Evolutionary conservation across 2,797 vertebrate species (phyloP).

Genomic region (Phrynocephalus forsythii): DNA sequence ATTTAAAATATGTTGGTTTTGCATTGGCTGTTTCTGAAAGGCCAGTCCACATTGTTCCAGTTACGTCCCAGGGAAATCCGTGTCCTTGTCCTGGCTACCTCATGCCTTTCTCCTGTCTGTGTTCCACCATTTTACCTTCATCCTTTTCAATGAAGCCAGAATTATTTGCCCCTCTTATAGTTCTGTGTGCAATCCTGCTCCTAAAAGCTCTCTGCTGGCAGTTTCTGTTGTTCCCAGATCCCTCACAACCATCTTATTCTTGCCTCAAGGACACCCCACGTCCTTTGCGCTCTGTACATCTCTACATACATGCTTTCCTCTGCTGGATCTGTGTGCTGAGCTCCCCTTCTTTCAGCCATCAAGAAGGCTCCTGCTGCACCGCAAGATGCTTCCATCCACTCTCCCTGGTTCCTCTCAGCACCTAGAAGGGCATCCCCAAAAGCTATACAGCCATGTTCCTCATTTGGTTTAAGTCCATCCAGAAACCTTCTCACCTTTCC

Average conservation of each 20-base stretch:
- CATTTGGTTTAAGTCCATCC: not conserved
- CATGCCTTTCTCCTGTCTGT: conserved; percentile 1
- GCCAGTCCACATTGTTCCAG: no score
- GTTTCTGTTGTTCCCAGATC: not conserved
- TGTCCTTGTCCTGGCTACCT: not conserved
- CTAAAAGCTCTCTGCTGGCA: not conserved
- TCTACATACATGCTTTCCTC: not conserved
- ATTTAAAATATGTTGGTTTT: not conserved
- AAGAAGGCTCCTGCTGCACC: not conserved
- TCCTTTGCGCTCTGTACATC: not conserved
- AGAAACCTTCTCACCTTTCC: not conserved
- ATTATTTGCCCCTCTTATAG: not conserved
- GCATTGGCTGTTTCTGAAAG: no score
- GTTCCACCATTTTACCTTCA: not conserved
- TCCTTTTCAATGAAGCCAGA: not conserved
- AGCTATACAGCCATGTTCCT: no score
- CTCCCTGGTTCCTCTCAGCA: not conserved
- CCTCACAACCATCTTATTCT: not conserved
- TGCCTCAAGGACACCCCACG: not conserved
- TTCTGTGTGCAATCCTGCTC: not conserved
- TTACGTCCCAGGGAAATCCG: not conserved
- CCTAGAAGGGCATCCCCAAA: not conserved
- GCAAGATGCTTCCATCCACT: not conserved
- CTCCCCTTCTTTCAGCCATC: not conserved
- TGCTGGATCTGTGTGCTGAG: no score